Conservation (phyloP, 2,113 vertebrate genomes). For the Perca flavescens region DNA sequence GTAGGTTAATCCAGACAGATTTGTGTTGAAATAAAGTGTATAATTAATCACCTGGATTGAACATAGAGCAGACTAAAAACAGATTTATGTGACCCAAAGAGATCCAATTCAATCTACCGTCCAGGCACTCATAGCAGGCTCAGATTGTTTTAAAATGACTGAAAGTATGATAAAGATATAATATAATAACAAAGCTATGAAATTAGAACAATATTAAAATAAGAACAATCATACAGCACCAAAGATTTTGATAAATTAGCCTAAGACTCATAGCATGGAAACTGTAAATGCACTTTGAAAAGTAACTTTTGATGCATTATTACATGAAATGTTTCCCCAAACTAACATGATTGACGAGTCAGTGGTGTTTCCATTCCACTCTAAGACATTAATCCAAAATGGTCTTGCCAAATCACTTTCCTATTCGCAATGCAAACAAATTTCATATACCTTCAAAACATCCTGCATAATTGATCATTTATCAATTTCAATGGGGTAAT, state of each 20-base stretch:
- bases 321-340: not conserved
- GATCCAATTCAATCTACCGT: not conserved
- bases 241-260: not conserved
- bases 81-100: not conserved
- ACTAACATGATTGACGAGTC: not conserved
- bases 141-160: not conserved
- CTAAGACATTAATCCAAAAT: not conserved
- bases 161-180: not conserved
- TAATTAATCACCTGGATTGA: slow-evolving; percentile 12
- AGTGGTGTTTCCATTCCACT: not conserved
- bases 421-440: not conserved
- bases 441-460: not conserved
- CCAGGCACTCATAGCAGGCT: not conserved
- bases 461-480: not conserved
- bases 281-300: not conserved
- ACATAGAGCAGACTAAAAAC: not conserved
- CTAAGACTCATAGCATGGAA: not conserved
- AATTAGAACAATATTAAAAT: not conserved
- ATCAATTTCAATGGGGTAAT: not conserved
- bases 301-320: not conserved
- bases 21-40: not conserved
- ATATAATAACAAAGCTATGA: not conserved
- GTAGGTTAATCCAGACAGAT: not conserved
- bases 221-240: not conserved
- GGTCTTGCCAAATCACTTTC: not conserved